phyloP scores from a whole-genome alignment of 2,113 vertebrate genomes.

The Lampris megalopsis region DNA sequence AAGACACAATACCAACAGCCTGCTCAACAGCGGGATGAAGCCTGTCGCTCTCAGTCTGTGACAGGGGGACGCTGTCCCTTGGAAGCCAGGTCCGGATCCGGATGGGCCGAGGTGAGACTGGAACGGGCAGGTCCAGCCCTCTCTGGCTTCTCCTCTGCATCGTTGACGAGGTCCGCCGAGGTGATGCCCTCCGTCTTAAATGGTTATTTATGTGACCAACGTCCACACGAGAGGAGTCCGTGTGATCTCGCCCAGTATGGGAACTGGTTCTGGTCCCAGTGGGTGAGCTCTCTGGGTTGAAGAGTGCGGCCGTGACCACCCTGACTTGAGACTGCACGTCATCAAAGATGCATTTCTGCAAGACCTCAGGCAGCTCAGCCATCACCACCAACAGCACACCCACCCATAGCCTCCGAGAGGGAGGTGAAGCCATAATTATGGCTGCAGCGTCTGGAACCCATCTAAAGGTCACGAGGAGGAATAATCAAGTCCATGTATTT shows the following conservation, averaged over 20 bases:
- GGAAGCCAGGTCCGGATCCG: conserved; percentile 78
- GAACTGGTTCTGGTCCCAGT: not conserved
- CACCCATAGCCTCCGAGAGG: conserved; percentile 29
- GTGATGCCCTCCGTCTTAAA: not conserved
- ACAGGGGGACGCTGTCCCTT: conserved; percentile 57
- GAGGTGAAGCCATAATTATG: conserved; percentile 28
- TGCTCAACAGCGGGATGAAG: conserved; percentile 70
- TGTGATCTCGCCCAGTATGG: too few relatives aligned
- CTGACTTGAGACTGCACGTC: conserved; percentile 70
- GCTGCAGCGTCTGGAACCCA: conserved; percentile 3
- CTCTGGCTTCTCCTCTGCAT: conserved; percentile 31
- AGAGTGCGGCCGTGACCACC: conserved; percentile 53
- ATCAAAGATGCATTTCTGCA: conserved; percentile 79
- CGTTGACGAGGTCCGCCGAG: not conserved
- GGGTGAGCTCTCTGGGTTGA: not conserved
- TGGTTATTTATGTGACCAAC: not conserved
- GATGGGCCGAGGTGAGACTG: conserved; percentile 72
- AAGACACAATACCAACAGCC: conserved; percentile 72
- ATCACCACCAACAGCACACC: conserved; percentile 48
- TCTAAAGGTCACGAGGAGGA: conserved; percentile 11
- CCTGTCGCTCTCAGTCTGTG: conserved; percentile 58
- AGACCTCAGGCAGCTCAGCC: conserved; percentile 34
- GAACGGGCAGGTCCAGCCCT: not conserved
- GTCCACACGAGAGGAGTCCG: not conserved
- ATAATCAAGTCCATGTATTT: not conserved